A percentile compares a stretch with the other conserved stretches of the same genome.
These are phyloP conservation scores for Sebastes glaucus DNA, from an alignment of 2,797 vertebrate species.

Conservation along the genomic window DNA sequence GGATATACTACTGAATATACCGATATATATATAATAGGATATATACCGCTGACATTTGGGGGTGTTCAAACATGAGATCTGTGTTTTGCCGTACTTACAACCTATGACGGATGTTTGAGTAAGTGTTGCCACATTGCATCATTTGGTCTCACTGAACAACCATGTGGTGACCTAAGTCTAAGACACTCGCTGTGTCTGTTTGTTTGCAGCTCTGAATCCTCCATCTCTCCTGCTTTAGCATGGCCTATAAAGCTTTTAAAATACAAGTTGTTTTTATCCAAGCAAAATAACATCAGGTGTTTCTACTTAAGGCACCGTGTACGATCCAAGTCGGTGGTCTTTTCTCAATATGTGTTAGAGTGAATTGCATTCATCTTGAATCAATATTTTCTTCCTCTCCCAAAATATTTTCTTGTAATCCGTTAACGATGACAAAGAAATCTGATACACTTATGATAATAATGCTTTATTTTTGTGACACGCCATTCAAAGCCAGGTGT, in stretches of 20 bases:
- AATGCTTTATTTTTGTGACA: neutral
- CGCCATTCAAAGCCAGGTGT: neutral
- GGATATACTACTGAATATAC: neutral
- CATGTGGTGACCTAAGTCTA: conserved; percentile 10
- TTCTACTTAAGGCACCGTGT: conserved; percentile 44
- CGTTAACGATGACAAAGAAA: neutral
- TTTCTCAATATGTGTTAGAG: conserved; percentile 4
- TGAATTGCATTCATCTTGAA: conserved; percentile 11
- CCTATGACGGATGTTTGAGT: neutral
- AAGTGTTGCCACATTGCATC: conserved; percentile 14
- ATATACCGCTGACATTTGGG: neutral
- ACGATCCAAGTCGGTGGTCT: conserved; percentile 39
- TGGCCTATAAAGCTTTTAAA: conserved; percentile 23
- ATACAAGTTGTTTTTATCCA: conserved; percentile 33
- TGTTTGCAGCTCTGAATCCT: conserved; percentile 42
- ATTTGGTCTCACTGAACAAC: conserved; percentile 26
- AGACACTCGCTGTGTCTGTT: conserved; percentile 7
- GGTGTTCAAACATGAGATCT: neutral
- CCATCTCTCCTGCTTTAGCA: conserved; percentile 1
- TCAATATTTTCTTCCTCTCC: neutral
- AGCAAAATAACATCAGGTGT: conserved; percentile 56
- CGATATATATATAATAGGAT: no score
- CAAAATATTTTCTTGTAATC: neutral
- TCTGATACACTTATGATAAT: neutral
- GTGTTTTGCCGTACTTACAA: neutral